A percentile compares a stretch with the other conserved stretches of the same genome.
Conservation (phyloP, 2,113 vertebrate genomes). For the Pteronura brasiliensis region DNA sequence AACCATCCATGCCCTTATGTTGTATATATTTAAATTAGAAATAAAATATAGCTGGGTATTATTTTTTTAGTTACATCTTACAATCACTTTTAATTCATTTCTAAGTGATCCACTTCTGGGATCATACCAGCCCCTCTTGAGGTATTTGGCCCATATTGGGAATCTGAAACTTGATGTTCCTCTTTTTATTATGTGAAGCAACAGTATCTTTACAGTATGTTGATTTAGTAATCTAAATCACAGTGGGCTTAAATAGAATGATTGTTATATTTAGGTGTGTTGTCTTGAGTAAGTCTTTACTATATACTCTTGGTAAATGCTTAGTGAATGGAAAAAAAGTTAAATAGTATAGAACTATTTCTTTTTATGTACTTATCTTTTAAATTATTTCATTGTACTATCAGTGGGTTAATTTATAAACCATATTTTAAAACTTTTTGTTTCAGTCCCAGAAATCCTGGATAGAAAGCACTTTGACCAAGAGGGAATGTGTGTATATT, state of each 20-base stretch:
- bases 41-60: not conserved
- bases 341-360: not conserved
- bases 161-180: not conserved
- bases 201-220: not conserved
- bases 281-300: not conserved
- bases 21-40: conserved; percentile 19
- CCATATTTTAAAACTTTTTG: conserved; percentile 52
- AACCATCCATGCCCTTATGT: not conserved
- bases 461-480: conserved; percentile 99
- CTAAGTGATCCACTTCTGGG: not conserved
- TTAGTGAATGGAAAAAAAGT: conserved; percentile 33
- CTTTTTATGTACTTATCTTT: conserved; percentile 3
- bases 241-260: conserved; percentile 4
- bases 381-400: conserved; percentile 21
- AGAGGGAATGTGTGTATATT: conserved; percentile 99
- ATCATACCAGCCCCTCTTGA: not conserved
- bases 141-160: not conserved
- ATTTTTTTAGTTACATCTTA: not conserved
- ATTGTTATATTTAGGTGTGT: not conserved
- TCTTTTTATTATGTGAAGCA: not conserved
- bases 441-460: conserved; percentile 99
- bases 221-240: conserved; percentile 4
- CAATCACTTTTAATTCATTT: not conserved
- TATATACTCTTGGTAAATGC: not conserved
- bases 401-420: conserved; percentile 47